phyloP scores from a whole-genome alignment of 1,140 invertebrate genomes.

The Riptortus pedestris region DNA sequence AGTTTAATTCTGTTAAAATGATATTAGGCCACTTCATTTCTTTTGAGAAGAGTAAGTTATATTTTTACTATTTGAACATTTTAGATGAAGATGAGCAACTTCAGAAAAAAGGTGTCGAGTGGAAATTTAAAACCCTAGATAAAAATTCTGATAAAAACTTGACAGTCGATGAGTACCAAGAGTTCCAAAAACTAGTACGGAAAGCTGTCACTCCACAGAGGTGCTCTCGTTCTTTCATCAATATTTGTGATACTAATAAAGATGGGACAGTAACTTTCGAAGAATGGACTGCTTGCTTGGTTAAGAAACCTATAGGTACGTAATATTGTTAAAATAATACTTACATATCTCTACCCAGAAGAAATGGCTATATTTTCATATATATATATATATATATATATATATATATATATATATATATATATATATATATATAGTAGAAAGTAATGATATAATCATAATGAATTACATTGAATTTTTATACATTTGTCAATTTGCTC shows the following conservation, averaged over 20 bases:
- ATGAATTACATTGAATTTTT: too few species aligned
- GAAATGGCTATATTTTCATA: too few species aligned
- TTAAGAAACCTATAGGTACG: slow-evolving; percentile 4
- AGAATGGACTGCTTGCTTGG: slow-evolving; percentile 68
- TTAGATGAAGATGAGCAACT: not conserved
- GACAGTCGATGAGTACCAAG: slow-evolving; percentile 67
- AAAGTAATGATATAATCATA: too few species aligned
- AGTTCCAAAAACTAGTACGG: slow-evolving; percentile 65
- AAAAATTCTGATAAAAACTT: slow-evolving; percentile 59
- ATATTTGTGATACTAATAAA: slow-evolving; percentile 68
- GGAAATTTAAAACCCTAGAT: slow-evolving; percentile 81
- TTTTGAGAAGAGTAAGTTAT: too few species aligned
- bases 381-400: too few species aligned
- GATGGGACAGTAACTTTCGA: slow-evolving; percentile 60
- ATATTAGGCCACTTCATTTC: too few species aligned
- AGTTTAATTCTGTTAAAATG: too few species aligned
- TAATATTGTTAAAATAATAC: not conserved
- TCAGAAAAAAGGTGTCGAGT: slow-evolving; percentile 36
- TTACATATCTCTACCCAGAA: too few species aligned
- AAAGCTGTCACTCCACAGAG: slow-evolving; percentile 76
- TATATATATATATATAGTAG: too few species aligned
- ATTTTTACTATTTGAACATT: too few species aligned
- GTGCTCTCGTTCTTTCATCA: slow-evolving; percentile 78
- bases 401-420: too few species aligned
- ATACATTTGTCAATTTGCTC: too few species aligned